Base-by-base conservation (phyloP, 2,888 invertebrate species). In the Tinea trinotella region DNA sequence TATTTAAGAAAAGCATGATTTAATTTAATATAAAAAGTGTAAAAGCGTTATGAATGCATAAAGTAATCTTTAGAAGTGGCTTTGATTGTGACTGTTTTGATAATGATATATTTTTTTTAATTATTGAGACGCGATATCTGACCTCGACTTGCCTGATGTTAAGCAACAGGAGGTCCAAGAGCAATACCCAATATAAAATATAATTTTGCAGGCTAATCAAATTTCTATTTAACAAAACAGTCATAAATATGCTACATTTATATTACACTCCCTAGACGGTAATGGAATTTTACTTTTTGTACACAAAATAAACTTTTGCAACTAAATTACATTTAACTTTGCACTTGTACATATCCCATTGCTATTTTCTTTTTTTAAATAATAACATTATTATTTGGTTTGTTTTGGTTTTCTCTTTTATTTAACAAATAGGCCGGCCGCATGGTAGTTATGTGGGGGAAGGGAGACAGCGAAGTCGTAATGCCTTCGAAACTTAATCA, bases 391-490 rank as follows among this genome's bases (percentile, higher is more conserved):
- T 81, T 81, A 66, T 68, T 82, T 73, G 67, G 76, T 46, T 18
- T 52, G 24, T 77, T 70, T 68, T 66, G 65, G 70, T 46, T 46
- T 40, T 40, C 40, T 40, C 30, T 40, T 46, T 46, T 46, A 46
- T 71, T 69, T 58, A 64, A 70, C 66, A 64, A 75, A 60, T 84
- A 85, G 85, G 79, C 66, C 61, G 74, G 85, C 82, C 76, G 85
- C 83, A 85, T 85, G 85, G 79, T 85, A 83, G 85, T 85, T 84
- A 85, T 76, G 66, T 85, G 85, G 85, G 76, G 70, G 73, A 84
- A 80, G 69, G 84, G 79, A 67, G 84, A 83, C 64, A 82, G 71
- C 67, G 76, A 73, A 74, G 84, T 85, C 71, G 70, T 78, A 70
- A 77, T 85, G 83, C 85, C 85, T 80, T 77, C 80, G 79, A 79